phyloP scores from a whole-genome alignment of 2,113 vertebrate genomes.

The Engraulis encrasicolus region DNA sequence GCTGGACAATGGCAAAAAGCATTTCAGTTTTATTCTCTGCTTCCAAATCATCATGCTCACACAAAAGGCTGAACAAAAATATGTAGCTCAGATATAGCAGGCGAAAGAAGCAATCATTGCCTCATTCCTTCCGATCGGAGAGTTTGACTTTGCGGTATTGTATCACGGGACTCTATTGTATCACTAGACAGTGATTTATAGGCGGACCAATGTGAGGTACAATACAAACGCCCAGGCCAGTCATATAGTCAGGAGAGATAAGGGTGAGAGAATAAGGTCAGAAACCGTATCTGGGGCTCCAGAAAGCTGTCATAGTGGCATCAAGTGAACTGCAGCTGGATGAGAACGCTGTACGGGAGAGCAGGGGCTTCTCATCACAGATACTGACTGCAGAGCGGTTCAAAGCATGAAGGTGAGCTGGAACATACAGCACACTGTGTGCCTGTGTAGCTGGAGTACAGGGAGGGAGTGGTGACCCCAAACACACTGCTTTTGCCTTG shows the following conservation, averaged over 20 bases:
- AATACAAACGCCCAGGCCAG: conserved; percentile 66
- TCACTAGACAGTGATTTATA: conserved; percentile 76
- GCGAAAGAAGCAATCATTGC: conserved; percentile 52
- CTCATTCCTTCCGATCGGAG: conserved; percentile 50
- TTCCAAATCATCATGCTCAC: conserved; percentile 47
- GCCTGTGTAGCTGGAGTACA: neutral
- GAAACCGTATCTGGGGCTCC: conserved; percentile 61
- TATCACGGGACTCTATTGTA: too few relatives aligned
- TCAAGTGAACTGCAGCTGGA: conserved; percentile 53
- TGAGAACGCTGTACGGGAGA: neutral
- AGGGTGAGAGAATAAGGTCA: conserved; percentile 78
- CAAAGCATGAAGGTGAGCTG: neutral
- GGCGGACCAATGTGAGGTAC: conserved; percentile 63
- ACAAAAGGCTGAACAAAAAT: conserved; percentile 47
- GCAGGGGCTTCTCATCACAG: too few relatives aligned
- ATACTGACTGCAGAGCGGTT: neutral
- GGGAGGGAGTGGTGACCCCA: neutral
- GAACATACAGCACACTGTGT: neutral
- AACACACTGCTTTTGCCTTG: neutral
- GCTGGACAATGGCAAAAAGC: conserved; percentile 20
- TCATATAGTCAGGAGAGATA: conserved; percentile 67
- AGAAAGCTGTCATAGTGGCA: conserved; percentile 63
- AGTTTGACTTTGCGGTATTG: conserved; percentile 65
- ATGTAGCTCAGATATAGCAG: conserved; percentile 42
- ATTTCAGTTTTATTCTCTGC: conserved; percentile 30